Evolutionary conservation across 2,888 invertebrate genomes (phyloP), one percentile per base, ranked within the genome.

Genomic region (Phaonia tiefii): DNA sequence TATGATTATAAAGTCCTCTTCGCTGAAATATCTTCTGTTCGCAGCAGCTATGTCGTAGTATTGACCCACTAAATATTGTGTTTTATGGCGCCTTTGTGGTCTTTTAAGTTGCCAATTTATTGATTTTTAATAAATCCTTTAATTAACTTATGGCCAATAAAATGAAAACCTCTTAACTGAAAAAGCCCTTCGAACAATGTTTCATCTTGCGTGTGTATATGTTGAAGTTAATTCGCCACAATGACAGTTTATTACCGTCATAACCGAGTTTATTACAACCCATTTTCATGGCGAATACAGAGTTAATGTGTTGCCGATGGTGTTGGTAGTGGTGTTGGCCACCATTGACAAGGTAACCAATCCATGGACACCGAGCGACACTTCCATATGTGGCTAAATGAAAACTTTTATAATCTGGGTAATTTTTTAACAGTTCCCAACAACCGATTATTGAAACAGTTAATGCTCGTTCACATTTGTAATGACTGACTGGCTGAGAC

Each of bases 391-490:
- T 60, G 60, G 60, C 60, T 15, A 37, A 60, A 60, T 60, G 60
- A 60, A 60, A 39, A 60, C 20, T n/a, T 13, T 42, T 66, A 49
- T 66, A 71, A 79, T 70, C 71, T 70, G 22, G 65, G 73, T 65
- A 76, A 76, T 76, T 70, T 71, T 80, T 80, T 70, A 70, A 75
- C 58, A 73, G 76, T 76, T 80, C 73, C 76, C 73, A 73, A 56
- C 56, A 25, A 73, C 58, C 54, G 31, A 75, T 73, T 80, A 72
- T 65, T 75, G 51, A 51, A 56, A 67, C 42, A 72, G 44, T 71
- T 71, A 67, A 71, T 75, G 51, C 20, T 51, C 54, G 51, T 20
- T 51, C 54, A 46, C 17, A 46, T 46, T 15, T 5, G 13, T 22
- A 31, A 31, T 31, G 31, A 8, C 37, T 37, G n/a, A 44, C 44